Percentiles rank a stretch among this genome's conserved stretches.
phyloP scores from a whole-genome alignment of 2,113 vertebrate species.

The Elephas maximus region DNA sequence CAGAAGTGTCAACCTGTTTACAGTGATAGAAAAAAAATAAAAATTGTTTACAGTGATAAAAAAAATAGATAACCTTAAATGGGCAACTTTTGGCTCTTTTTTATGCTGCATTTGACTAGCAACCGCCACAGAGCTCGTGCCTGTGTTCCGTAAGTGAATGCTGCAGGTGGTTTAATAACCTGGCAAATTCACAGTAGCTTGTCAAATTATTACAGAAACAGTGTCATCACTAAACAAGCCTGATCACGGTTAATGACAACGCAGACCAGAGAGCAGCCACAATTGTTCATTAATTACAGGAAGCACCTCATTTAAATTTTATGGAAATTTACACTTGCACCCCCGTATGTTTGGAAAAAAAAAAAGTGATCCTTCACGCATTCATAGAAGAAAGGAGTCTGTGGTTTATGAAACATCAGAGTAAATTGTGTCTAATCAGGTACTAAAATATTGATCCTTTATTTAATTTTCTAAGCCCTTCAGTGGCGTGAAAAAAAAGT shows the following conservation, averaged over 20 bases:
- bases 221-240: constrained; percentile 91
- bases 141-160: constrained; percentile 83
- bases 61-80: constrained; percentile 52
- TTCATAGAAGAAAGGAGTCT: constrained; percentile 80
- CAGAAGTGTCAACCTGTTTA: constrained; percentile 25
- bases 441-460: constrained; percentile 77
- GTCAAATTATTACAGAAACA: constrained; percentile 89
- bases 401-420: constrained; percentile 83
- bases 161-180: constrained; percentile 87
- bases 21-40: too few species aligned
- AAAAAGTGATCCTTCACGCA: constrained; percentile 73
- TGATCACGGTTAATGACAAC: constrained; percentile 95
- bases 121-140: constrained; percentile 66
- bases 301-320: constrained; percentile 96
- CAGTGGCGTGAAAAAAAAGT: constrained; percentile 64
- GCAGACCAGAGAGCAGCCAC: constrained; percentile 92
- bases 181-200: constrained; percentile 88
- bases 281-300: constrained; percentile 96
- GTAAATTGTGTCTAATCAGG: constrained; percentile 74
- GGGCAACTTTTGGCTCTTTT: constrained; percentile 64
- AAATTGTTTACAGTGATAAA: too few species aligned
- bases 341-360: constrained; percentile 87
- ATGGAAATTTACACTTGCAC: constrained; percentile 92
- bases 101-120: constrained; percentile 69
- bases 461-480: constrained; percentile 81